Evolutionary conservation across 2,797 vertebrate species (phyloP).

Genomic region (Brachymystax lenok): DNA sequence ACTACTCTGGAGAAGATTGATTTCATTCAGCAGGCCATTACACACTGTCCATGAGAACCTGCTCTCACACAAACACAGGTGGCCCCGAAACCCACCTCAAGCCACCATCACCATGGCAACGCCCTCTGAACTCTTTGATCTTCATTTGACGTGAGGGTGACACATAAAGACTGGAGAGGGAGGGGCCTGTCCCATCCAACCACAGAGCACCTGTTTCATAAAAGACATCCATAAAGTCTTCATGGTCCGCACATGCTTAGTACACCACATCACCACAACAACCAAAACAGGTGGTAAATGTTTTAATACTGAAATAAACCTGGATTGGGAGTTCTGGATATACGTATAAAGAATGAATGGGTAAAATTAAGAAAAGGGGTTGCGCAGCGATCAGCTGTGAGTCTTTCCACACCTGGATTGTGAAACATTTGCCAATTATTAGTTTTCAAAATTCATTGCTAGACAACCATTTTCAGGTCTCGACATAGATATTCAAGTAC

Average conservation of each 20-base stretch:
- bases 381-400: too few species aligned
- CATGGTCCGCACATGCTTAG: constrained; percentile 39
- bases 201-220: constrained; percentile 30
- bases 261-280: constrained; percentile 28
- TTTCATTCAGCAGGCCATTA: constrained; percentile 18
- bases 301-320: constrained; percentile 25
- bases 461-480: too few species aligned
- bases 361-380: neutral
- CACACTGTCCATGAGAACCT: constrained; percentile 10
- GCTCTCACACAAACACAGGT: neutral
- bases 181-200: neutral
- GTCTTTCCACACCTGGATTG: too few species aligned
- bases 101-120: neutral
- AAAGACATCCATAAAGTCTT: constrained; percentile 33
- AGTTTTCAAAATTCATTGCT: too few species aligned
- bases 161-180: constrained; percentile 4
- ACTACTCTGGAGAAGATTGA: constrained; percentile 1
- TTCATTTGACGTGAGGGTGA: constrained; percentile 14
- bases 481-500: too few species aligned
- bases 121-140: constrained; percentile 20
- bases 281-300: constrained; percentile 46
- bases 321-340: constrained; percentile 31
- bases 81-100: constrained; percentile 1
- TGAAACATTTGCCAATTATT: too few species aligned
- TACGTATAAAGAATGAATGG: neutral